Percentiles rank a stretch among this genome's conserved stretches.
Conservation (phyloP, 2,113 vertebrate genomes). For the Willisornis vidua region DNA sequence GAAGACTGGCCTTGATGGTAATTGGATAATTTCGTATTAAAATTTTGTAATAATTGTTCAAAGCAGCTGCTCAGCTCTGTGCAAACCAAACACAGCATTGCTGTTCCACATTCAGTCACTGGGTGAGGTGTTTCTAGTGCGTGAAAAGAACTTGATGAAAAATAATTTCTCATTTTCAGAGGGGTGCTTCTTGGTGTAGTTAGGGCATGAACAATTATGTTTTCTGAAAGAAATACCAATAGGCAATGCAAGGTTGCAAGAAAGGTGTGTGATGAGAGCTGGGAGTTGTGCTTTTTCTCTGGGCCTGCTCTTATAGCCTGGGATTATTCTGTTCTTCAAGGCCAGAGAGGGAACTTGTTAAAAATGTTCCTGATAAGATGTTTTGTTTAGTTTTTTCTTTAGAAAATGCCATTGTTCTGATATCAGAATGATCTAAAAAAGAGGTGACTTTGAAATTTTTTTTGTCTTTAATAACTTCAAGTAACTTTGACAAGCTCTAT, state of each 20-base stretch:
- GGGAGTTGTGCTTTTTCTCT: neutral
- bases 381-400: neutral
- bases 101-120: neutral
- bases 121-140: neutral
- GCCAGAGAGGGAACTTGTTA: neutral
- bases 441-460: neutral
- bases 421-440: neutral
- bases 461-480: neutral
- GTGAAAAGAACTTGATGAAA: neutral
- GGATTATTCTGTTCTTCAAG: neutral
- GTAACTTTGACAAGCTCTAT: neutral
- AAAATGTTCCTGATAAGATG: neutral
- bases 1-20: neutral
- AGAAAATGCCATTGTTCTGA: neutral
- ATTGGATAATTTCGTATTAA: neutral
- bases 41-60: neutral
- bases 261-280: neutral
- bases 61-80: neutral
- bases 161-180: neutral
- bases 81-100: neutral
- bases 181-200: neutral
- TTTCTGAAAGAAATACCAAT: neutral
- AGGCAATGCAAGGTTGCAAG: neutral
- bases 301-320: neutral
- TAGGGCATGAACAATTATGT: neutral